A percentile compares a stretch with the other conserved stretches of the same genome.
Conservation (phyloP, 2,888 invertebrate species). For the Hirtodrosophila duncani region DNA sequence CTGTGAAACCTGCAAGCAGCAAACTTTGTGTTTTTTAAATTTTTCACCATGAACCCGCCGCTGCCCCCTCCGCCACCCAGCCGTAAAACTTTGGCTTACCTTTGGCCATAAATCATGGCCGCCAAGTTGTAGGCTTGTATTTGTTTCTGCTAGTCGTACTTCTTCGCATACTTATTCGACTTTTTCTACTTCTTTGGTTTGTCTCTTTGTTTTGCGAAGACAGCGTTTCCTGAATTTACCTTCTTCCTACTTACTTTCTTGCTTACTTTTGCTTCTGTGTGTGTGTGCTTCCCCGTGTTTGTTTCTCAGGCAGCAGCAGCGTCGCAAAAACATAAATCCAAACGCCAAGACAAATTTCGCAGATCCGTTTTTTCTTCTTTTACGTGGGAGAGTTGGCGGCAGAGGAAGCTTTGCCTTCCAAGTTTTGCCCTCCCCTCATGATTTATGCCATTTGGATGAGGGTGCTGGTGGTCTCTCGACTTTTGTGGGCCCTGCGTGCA, state of each 20-base stretch:
- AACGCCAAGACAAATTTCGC: slow-evolving; percentile 75
- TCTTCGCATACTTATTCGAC: slow-evolving; percentile 16
- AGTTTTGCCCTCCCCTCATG: slow-evolving; percentile 59
- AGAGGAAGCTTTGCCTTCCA: slow-evolving; percentile 50
- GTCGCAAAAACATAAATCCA: slow-evolving; percentile 71
- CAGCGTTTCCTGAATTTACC: slow-evolving; percentile 73
- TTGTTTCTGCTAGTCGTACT: slow-evolving; percentile 20
- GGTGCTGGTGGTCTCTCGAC: slow-evolving; percentile 39
- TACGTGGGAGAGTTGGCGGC: not conserved
- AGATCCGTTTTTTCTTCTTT: slow-evolving; percentile 59
- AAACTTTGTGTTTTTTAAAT: slow-evolving; percentile 63
- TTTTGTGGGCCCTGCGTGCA: slow-evolving; percentile 34
- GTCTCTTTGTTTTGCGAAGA: slow-evolving; percentile 75
- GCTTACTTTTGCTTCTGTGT: not conserved
- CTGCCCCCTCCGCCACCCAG: slow-evolving; percentile 15
- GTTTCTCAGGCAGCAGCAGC: slow-evolving; percentile 62
- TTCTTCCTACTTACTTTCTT: slow-evolving; percentile 35
- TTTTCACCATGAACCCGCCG: slow-evolving; percentile 40
- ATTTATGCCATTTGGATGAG: slow-evolving; percentile 66
- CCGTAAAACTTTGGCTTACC: slow-evolving; percentile 59
- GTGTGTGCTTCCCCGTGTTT: slow-evolving; percentile 45
- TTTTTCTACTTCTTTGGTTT: slow-evolving; percentile 40
- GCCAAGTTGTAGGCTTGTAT: slow-evolving; percentile 58
- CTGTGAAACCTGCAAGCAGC: slow-evolving; percentile 55
- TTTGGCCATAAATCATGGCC: slow-evolving; percentile 64